Evolutionary conservation across 2,888 invertebrate species (phyloP).

Genomic region (Zaprionus obscuricornis): DNA sequence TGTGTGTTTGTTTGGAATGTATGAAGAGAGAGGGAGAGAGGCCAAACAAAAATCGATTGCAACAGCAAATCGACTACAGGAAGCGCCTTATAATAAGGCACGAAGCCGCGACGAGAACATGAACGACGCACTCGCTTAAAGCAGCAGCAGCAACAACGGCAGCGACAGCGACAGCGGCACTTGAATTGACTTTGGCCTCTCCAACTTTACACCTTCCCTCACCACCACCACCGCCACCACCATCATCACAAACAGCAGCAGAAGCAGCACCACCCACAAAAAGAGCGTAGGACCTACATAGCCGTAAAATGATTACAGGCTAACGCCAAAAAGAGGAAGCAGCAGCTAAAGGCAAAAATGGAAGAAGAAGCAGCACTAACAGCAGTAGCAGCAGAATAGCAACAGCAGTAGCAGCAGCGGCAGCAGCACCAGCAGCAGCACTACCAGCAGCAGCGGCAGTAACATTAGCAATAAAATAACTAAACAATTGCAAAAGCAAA

Average conservation of each 20-base stretch:
- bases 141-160: conserved; percentile 11
- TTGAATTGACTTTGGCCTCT: conserved; percentile 72
- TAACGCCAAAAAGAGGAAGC: conserved; percentile 48
- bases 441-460: conserved; percentile 7
- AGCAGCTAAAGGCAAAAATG: conserved; percentile 30
- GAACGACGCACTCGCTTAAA: conserved; percentile 43
- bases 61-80: conserved; percentile 58
- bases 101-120: conserved; percentile 43
- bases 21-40: conserved; percentile 14
- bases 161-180: conserved; percentile 41
- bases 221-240: neutral
- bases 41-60: conserved; percentile 62
- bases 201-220: conserved; percentile 4
- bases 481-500: conserved; percentile 12
- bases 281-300: conserved; percentile 2
- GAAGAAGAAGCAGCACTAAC: conserved; percentile 6
- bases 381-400: conserved; percentile 20
- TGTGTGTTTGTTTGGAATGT: conserved; percentile 9
- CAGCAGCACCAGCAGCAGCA: conserved; percentile 8
- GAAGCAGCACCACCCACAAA: no score
- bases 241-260: neutral
- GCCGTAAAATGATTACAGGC: conserved; percentile 74
- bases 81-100: conserved; percentile 52
- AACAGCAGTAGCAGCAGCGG: conserved; percentile 8
- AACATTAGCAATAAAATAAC: no score